Percentiles rank a stretch among this genome's conserved stretches.
Conservation (phyloP, 2,797 vertebrate genomes). For the Cetoscarus ocellatus region DNA sequence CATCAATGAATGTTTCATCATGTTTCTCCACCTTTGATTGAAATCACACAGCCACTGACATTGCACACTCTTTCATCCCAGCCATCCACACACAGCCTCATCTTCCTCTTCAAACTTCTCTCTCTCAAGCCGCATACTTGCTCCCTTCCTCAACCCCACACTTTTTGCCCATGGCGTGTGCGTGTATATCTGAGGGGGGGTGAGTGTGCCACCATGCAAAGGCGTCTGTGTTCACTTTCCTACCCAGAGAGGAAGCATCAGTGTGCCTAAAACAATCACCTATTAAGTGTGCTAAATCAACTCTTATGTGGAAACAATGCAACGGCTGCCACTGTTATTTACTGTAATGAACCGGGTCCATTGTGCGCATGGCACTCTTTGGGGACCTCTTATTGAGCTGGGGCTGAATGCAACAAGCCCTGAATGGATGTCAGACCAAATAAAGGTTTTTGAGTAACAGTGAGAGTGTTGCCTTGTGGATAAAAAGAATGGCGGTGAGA, state of each 20-base stretch:
- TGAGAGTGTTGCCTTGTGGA: slow-evolving; percentile 79
- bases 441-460: slow-evolving; percentile 81
- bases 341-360: slow-evolving; percentile 79
- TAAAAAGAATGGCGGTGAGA: slow-evolving; percentile 80
- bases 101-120: slow-evolving; percentile 34
- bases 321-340: slow-evolving; percentile 78
- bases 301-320: slow-evolving; percentile 73
- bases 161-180: slow-evolving; percentile 10
- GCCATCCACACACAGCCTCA: slow-evolving; percentile 31
- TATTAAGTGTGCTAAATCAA: slow-evolving; percentile 74
- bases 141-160: slow-evolving; percentile 10
- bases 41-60: not conserved
- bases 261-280: slow-evolving; percentile 72
- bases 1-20: too few relatives aligned
- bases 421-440: slow-evolving; percentile 82
- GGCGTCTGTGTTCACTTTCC: slow-evolving; percentile 51
- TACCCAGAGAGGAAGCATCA: slow-evolving; percentile 63
- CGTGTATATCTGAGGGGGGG: not conserved
- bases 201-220: slow-evolving; percentile 29
- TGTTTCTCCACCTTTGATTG: too few relatives aligned
- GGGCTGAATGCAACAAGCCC: slow-evolving; percentile 70
- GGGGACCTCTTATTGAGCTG: slow-evolving; percentile 74
- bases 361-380: slow-evolving; percentile 71
- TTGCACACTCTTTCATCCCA: slow-evolving; percentile 14
- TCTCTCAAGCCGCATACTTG: slow-evolving; percentile 21